A percentile compares a stretch with the other conserved stretches of the same genome.
These are phyloP conservation scores for Spisula subtruncata DNA, from an alignment of 2,888 invertebrate genomes.

Conservation along the genomic window DNA sequence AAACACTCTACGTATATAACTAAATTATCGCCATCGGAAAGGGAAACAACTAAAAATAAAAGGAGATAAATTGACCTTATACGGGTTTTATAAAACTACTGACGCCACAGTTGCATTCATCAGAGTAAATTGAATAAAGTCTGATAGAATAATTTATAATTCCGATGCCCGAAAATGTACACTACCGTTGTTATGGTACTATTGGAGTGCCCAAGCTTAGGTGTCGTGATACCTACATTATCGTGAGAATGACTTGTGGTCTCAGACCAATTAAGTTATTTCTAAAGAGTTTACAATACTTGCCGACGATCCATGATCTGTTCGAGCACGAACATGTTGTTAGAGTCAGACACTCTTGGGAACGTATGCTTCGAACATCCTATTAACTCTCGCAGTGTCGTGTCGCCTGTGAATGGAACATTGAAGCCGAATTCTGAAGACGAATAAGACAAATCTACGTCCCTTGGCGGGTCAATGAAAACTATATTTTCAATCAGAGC, in stretches of 20 bases:
- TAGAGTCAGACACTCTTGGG: neutral
- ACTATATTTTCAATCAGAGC: neutral
- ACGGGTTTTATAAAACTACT: too few species aligned
- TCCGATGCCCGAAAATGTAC: too few species aligned
- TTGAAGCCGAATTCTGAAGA: neutral
- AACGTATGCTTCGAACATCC: neutral
- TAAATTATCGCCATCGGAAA: too few species aligned
- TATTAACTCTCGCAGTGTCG: neutral
- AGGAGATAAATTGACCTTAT: too few species aligned
- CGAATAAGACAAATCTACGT: neutral
- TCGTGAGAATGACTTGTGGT: neutral
- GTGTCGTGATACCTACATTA: neutral
- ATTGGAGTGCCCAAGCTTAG: neutral
- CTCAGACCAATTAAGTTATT: slow-evolving; percentile 15
- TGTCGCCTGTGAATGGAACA: neutral
- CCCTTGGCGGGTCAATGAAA: neutral
- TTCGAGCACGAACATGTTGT: neutral
- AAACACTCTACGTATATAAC: too few species aligned
- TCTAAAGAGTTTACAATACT: neutral
- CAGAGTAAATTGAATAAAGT: too few species aligned
- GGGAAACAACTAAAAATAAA: too few species aligned
- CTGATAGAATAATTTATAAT: too few species aligned
- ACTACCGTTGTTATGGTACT: too few species aligned
- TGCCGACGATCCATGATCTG: neutral
- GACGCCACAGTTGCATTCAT: too few species aligned